A percentile compares a stretch with the other conserved stretches of the same genome.
phyloP scores from a whole-genome alignment of 2,113 vertebrate species.

The Larimichthys polyactis region DNA sequence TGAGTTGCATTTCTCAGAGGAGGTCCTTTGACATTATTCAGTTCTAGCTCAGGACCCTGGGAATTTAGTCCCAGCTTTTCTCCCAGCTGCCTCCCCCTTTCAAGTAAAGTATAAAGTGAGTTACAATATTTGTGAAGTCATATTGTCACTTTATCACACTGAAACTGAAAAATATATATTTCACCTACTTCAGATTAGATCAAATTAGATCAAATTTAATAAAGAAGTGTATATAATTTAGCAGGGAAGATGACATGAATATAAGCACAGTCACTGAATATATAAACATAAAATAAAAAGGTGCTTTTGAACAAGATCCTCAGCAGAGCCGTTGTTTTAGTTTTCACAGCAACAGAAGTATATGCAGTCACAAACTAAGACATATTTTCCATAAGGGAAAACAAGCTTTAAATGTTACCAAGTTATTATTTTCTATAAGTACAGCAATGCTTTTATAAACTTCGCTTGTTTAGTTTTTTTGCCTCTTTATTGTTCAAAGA shows the following conservation, averaged over 20 bases:
- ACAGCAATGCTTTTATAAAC: background rate
- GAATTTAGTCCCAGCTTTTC: background rate
- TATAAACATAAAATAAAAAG: background rate
- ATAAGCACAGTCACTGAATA: background rate
- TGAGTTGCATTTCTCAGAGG: background rate
- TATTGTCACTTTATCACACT: background rate
- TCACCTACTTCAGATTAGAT: background rate
- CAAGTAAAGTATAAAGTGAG: background rate
- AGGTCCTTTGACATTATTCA: background rate
- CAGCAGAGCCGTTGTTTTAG: background rate
- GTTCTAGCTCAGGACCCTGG: background rate
- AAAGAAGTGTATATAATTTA: background rate
- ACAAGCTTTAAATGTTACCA: background rate
- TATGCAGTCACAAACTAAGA: background rate
- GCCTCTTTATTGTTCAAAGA: background rate
- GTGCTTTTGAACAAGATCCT: background rate
- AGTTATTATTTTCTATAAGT: background rate
- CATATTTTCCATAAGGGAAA: background rate
- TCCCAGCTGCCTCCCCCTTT: background rate
- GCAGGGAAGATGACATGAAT: background rate
- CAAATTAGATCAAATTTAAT: background rate
- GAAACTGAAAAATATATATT: background rate
- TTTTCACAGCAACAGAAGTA: background rate
- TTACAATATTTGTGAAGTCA: background rate
- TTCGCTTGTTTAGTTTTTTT: background rate